A percentile compares a stretch with the other conserved stretches of the same genome.
phyloP scores from a whole-genome alignment of 2,888 invertebrate genomes.

The Gortyna flavago region DNA sequence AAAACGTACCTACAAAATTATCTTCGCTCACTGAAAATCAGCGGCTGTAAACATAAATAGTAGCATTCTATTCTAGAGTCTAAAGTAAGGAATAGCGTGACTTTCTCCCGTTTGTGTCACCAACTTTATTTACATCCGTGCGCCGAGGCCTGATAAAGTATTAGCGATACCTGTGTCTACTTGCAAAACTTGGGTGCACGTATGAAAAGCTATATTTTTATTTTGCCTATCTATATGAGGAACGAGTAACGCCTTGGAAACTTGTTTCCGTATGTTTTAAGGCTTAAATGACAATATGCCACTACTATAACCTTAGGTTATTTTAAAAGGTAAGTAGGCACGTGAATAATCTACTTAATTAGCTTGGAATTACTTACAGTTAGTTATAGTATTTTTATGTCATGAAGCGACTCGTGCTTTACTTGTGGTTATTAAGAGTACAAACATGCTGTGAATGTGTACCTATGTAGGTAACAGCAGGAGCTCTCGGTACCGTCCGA shows the following conservation, averaged over 20 bases:
- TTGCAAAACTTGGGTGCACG: slow-evolving; percentile 32
- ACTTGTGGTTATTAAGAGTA: neutral
- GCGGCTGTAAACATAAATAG: slow-evolving; percentile 60
- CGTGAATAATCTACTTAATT: neutral
- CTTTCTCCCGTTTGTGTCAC: slow-evolving; percentile 68
- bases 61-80: slow-evolving; percentile 52
- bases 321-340: neutral
- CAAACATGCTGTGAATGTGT: neutral
- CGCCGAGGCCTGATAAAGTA: slow-evolving; percentile 70
- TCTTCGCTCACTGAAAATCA: slow-evolving; percentile 51
- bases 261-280: slow-evolving; percentile 4
- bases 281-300: neutral
- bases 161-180: slow-evolving; percentile 56
- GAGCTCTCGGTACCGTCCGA: neutral
- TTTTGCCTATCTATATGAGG: slow-evolving; percentile 34
- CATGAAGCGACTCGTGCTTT: neutral
- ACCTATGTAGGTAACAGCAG: neutral
- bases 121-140: slow-evolving; percentile 69
- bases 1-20: slow-evolving; percentile 47
- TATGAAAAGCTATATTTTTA: slow-evolving; percentile 50
- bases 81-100: slow-evolving; percentile 65
- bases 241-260: slow-evolving; percentile 2
- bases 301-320: neutral
- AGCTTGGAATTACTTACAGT: neutral
- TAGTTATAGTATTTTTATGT: neutral